Base-by-base conservation (phyloP, 2,797 vertebrate genomes). In the Sebastes hopkinsi region DNA sequence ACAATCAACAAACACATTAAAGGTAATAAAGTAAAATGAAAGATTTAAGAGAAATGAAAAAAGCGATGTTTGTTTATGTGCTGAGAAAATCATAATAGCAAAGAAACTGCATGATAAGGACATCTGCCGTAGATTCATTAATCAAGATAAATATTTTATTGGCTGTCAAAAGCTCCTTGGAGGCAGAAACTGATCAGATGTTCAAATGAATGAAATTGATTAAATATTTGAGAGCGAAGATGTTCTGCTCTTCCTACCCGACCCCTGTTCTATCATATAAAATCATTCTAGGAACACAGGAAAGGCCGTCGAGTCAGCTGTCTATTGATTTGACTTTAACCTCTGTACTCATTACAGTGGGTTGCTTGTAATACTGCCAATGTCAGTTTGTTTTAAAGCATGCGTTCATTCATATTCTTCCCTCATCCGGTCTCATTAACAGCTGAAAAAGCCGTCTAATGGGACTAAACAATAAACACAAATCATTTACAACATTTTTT, bases 201-300 rank as follows among this genome's bases (percentile, higher is more conserved):
- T 55, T 60, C 42, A 55, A 71, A 30, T 36, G 2, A 67, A 72
- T 20, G 4, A 27, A 76, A 82, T 4, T 32, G 34, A 77, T 72
- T 65, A 68, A 85, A 83, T 62, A 72, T 79, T 72, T 75, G 22
- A 62, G 27, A 77, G 36, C 12, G 73, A 81, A 84, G 18, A 61
- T 69, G 46, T 55, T 81, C 14, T 64, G 55, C 56, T 71, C 60
- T 73, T 67, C 14, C 67, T 7, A 10, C 8, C 25, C 8, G 46
- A 69, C 54, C 20, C n/a, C 3, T 16, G 82, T 29, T 46, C 58
- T 58, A 54, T 79, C 38, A 20, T 12, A 9, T 2, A 67, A 56
- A 76, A 61, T 70, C 46, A 54, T 10, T 66, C 6, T 4, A 38
- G 10, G 42, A 62, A 64, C 50, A 62, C 25, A 6, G 36, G 11